These are phyloP conservation scores for Scotopteryx bipunctaria DNA, from an alignment of 2,888 invertebrate genomes.

Conservation along the genomic window DNA sequence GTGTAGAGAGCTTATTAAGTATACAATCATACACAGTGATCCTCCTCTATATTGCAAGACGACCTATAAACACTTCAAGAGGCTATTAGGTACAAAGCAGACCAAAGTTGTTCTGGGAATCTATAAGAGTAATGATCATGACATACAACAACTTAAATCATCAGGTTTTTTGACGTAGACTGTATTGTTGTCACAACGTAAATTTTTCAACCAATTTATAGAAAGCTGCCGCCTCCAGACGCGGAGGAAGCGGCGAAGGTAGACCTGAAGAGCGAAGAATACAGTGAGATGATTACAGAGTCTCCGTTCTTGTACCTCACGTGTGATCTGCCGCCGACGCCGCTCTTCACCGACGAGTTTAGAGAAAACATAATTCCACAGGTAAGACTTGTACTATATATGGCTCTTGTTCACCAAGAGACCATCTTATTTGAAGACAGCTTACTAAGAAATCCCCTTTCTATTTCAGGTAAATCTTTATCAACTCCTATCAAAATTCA, in stretches of 20 bases:
- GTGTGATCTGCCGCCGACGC: conserved; percentile 98
- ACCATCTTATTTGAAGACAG: no score
- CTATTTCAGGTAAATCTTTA: conserved; percentile 93
- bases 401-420: no score
- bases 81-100: no score
- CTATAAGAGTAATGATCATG: no score
- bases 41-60: no score
- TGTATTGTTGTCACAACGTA: no score
- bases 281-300: conserved; percentile 93
- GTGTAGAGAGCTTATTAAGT: no score
- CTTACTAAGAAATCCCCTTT: background rate
- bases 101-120: no score
- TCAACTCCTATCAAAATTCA: conserved; percentile 97
- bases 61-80: no score
- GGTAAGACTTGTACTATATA: conserved; percentile 84
- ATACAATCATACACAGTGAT: no score
- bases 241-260: conserved; percentile 94
- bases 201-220: conserved; percentile 39
- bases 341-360: conserved; percentile 98
- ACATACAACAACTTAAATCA: no score
- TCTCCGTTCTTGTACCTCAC: conserved; percentile 98
- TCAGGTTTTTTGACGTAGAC: no score
- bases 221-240: conserved; percentile 97
- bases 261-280: conserved; percentile 91
- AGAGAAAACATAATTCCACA: conserved; percentile 99